Base-by-base conservation (phyloP, 92 coral and sea anemone genomes). In the Ricordea florida region DNA sequence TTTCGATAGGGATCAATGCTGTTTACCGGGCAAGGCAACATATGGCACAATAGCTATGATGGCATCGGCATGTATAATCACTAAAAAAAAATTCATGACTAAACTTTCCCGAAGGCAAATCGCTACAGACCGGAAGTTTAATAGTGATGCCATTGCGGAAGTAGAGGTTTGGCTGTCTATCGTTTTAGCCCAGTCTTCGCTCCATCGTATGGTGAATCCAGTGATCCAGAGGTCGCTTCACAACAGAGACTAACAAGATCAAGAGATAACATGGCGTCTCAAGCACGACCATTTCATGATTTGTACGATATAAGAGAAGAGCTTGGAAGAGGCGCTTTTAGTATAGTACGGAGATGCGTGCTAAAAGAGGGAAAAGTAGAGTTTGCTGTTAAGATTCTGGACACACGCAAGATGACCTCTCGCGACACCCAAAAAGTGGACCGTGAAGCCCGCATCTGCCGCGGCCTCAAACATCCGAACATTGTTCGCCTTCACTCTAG, bases 371-470 rank as follows among this genome's bases (percentile, higher is more conserved):
- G 91, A 10, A 87, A 82, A 49, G 69, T 51, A 10, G 97, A 92
- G 5, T 96, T 88, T 66, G 99, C 99, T 5, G 99, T 91, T 13
- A 96, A 96, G 51, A 78, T 96, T 34, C 96, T 96, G 49, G 86
- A 92, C 71, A 90, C 94, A 2, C 85, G 81, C 28, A 89, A 89
- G 72, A 83, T 96, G 84, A 79, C 89, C 47, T 72, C 97, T 27
- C 89, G 94, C 72, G 99, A 96, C 53, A 27, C 78, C 24, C 97
- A 92, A 45, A 96, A 96, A 59, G 80, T 96, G 45, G 99, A 96
- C 33, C 89, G 99, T 37, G 99, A 96, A 59, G 99, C 99, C 25
- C 81, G 99, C n/a, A 92, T 96, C 50, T 96, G 99, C 50, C 92
- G 99, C 33, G 76, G 72, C 7, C 77, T 96, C 5, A 82, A 88